Percentiles rank a stretch among this genome's conserved stretches.
Evolutionary conservation across 2,113 vertebrate species (phyloP).

Genomic region (Erpornis zantholeuca): DNA sequence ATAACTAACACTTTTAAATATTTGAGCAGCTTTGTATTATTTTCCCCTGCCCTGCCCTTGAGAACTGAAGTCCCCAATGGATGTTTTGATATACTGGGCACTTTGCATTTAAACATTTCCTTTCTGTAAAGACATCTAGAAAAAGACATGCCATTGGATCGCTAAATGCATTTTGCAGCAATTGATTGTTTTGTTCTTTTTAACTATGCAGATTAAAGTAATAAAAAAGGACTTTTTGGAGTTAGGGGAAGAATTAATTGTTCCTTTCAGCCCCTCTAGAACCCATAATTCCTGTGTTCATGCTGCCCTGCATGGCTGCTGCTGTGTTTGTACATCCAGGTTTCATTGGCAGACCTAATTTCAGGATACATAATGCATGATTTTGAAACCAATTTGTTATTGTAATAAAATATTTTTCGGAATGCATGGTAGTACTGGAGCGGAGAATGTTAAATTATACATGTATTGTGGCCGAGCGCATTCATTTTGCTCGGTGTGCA

Average conservation of each 20-base stretch:
- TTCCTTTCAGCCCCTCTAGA: conserved; percentile 19
- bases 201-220: conserved; percentile 50
- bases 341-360: conserved; percentile 79
- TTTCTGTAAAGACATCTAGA: not conserved
- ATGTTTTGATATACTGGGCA: not conserved
- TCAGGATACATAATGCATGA: conserved; percentile 84
- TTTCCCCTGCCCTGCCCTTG: conserved; percentile 9
- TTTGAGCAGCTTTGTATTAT: conserved; percentile 19
- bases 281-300: not conserved
- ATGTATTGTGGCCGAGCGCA: conserved; percentile 78
- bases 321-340: conserved; percentile 69
- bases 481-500: conserved; percentile 76
- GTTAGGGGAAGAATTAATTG: conserved; percentile 45
- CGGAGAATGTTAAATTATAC: conserved; percentile 84
- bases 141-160: not conserved
- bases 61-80: not conserved
- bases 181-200: conserved; percentile 60
- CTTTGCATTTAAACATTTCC: not conserved
- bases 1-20: conserved; percentile 27
- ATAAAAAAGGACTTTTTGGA: conserved; percentile 52
- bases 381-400: conserved; percentile 85
- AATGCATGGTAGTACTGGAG: conserved; percentile 75
- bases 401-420: conserved; percentile 86
- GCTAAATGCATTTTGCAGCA: conserved; percentile 14
- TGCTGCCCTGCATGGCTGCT: conserved; percentile 16